Evolutionary conservation across 1,140 invertebrate genomes (phyloP).

Genomic region (Zeugodacus cucurbitae): DNA sequence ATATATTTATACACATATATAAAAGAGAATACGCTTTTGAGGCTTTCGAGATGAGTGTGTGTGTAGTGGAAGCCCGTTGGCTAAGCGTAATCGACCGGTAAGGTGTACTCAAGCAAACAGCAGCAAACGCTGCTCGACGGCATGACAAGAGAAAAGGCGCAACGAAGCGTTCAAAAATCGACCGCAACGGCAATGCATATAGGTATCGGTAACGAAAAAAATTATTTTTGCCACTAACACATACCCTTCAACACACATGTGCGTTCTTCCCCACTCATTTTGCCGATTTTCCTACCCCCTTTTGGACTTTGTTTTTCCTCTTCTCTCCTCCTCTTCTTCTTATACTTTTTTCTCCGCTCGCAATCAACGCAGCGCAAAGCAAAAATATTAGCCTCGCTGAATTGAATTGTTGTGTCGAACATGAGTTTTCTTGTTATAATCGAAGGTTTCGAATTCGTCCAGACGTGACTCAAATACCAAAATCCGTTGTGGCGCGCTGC

Average conservation of each 20-base stretch:
- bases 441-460: conserved; percentile 18
- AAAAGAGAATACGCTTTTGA: neutral
- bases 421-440: conserved; percentile 27
- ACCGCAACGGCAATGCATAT: neutral
- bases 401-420: conserved; percentile 29
- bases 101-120: neutral
- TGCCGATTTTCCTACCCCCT: neutral
- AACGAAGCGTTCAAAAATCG: neutral
- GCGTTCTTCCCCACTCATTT: neutral
- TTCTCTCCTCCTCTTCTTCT: neutral
- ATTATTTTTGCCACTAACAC: neutral
- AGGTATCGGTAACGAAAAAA: neutral
- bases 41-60: neutral
- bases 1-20: neutral
- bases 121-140: neutral
- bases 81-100: neutral
- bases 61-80: neutral
- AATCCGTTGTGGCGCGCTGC: neutral
- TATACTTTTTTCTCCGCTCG: neutral
- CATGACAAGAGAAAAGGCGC: neutral
- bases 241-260: too few species aligned
- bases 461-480: conserved; percentile 4
- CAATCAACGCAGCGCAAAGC: conserved; percentile 4
- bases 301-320: too few species aligned
- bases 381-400: neutral